Evolutionary conservation across 2,113 vertebrate species (phyloP).

Genomic region (Charina bottae): DNA sequence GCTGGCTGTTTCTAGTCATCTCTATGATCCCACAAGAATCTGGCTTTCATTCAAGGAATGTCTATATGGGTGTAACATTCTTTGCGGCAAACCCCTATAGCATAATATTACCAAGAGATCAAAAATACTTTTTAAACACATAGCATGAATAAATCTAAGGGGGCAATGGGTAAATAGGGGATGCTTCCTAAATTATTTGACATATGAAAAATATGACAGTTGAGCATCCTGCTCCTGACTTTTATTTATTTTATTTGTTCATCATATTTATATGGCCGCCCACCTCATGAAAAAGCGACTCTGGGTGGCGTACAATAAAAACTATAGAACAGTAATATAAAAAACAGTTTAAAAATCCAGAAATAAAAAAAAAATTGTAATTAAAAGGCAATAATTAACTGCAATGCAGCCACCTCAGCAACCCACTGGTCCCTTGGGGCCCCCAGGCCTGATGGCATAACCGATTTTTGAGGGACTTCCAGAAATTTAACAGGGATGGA

Average conservation of each 20-base stretch:
- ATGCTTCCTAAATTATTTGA: constrained; percentile 9
- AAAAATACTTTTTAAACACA: constrained; percentile 19
- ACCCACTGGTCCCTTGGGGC: no score
- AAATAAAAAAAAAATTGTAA: no score
- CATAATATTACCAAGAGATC: constrained; percentile 17
- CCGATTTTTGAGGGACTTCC: no score
- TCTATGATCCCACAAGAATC: constrained; percentile 25
- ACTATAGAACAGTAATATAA: not conserved
- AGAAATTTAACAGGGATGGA: no score
- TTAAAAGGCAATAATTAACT: no score
- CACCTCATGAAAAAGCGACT: no score
- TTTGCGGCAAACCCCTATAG: constrained; percentile 16
- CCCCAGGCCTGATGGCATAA: no score
- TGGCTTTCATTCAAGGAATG: constrained; percentile 29
- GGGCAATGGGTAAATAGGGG: not conserved
- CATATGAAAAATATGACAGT: not conserved
- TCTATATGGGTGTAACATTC: constrained; percentile 21
- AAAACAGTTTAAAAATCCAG: not conserved
- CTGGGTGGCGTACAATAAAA: not conserved
- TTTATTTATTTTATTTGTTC: not conserved
- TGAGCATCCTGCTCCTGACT: not conserved
- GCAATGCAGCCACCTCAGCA: no score
- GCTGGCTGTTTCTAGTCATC: constrained; percentile 16
- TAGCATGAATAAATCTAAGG: not conserved
- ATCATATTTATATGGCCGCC: no score